Evolutionary conservation across 1,140 invertebrate genomes (phyloP), one percentile per base, ranked within the genome.

Genomic region (Dreissena polymorpha): DNA sequence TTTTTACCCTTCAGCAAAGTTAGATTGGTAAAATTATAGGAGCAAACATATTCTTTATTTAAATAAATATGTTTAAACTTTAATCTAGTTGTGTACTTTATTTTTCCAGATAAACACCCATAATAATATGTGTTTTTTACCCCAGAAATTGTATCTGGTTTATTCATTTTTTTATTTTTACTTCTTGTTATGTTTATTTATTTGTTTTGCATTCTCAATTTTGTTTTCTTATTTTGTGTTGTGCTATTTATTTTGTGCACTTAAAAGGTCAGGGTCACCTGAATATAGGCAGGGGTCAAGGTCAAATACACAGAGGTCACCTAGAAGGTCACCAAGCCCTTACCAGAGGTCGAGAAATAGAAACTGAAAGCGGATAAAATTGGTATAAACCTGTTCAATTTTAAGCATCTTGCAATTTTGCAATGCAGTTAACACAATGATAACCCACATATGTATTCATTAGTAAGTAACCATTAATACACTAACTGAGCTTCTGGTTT

Each of bases 191-290:
- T 55, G n/a, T 55, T 73, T 73, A 57, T n/a, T 39, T 39, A 25
- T n/a, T 73, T 73, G 50, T 73, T 0, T 57, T 18, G n/a, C 25
- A 57, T 73, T 29, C 25, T 68, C 2, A 65, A 23, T 79, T 79
- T 79, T 53, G 65, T 57, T 70, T 70, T 60, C 21, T 55, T 57
- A 55, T 68, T 23, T 12, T 68, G 51, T 39, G 39, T 39, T 39
- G 39, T 39, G 39, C 39, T 39, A 39, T 39, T 39, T 39, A 39
- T 39, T 60, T 70, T 53, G 60, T 63, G 18, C 60, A 2, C 63
- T 23, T 10, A 72, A 72, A 80, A 80, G 78, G 78, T 72, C 78
- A 80, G 21, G 68, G 57, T 80, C 78, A 49, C 78, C 68, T 27
- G 78, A 23, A 50, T 51, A 50, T 39, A 39, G 39, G 16, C 65